Conservation (phyloP, 1,140 invertebrate species). For the Lepidurus couesii region DNA sequence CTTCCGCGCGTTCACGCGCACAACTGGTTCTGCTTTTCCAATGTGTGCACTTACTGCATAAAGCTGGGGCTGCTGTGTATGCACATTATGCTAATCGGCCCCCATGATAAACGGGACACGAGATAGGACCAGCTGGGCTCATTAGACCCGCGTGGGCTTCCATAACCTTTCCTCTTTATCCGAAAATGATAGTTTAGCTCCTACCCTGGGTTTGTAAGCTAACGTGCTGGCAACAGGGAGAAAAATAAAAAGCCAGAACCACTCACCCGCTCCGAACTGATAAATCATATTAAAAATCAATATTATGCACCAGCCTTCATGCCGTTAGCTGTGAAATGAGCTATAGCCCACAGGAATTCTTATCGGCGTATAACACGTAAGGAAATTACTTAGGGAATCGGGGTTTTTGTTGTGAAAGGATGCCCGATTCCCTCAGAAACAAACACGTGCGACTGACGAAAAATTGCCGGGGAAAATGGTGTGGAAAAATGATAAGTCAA, state of each 20-base stretch:
- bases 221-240: neutral
- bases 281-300: slow-evolving; percentile 16
- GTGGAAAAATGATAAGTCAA: slow-evolving; percentile 16
- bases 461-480: neutral
- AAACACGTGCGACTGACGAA: neutral
- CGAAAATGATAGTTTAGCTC: neutral
- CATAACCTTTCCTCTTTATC: neutral
- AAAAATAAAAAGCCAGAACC: neutral
- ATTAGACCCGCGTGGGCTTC: neutral
- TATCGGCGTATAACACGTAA: slow-evolving; percentile 6
- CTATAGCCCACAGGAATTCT: neutral
- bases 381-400: slow-evolving; percentile 9
- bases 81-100: neutral
- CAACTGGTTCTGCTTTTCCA: too few species aligned
- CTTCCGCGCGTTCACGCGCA: too few species aligned
- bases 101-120: neutral
- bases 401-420: neutral
- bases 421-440: neutral
- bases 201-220: neutral
- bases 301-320: slow-evolving; percentile 9
- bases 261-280: neutral
- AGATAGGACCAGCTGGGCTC: slow-evolving; percentile 17
- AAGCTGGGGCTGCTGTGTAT: too few species aligned
- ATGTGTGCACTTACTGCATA: too few species aligned
- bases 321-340: neutral